Evolutionary conservation across 1,140 invertebrate species (phyloP), one percentile per base, ranked within the genome.

Genomic region (Drosophila tropicalis): DNA sequence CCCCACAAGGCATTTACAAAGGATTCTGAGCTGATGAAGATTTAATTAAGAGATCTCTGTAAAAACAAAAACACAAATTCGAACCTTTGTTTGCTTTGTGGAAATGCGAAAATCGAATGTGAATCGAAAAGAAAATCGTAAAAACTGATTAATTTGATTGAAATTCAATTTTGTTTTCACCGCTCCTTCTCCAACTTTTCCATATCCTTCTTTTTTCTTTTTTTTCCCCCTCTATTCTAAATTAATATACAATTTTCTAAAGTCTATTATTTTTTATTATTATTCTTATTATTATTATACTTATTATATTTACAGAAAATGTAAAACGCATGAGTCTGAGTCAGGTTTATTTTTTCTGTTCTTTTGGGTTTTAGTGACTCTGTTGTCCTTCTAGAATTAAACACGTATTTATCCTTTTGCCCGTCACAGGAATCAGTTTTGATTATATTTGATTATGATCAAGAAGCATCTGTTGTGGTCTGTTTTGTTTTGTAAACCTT

Each of bases 401-500:
- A 77, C 72, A 81, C 80, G 65, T 84, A 68, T 81, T 83, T 73
- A 73, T 89, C 55, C 64, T 87, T 29, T 83, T 83, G 76, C 79
- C 83, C 68, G 67, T 76, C 84, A 51, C 44, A 83, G 74, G 55
- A 85, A 76, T 79, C 84, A 83, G 83, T 86, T 86, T 29, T 56
- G 76, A 83, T 86, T 86, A 67, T 73, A 79, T 83, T 86, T 51
- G 71, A 72, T 77, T 89, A 79, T 73, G 72, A 89, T 84, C 85
- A 78, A 87, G 61, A 80, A 78, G 84, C 84, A 90, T 89, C 84
- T 89, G 84, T 89, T 89, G 84, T 89, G 84, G 84, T 89, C 84
- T 89, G 84, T 89, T 90, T 87, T 87, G 83, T 90, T 91, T 90
- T 90, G 87, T 90, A 90, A 87, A 76, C 79, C 70, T 81, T 81